These are phyloP conservation scores for Eulemur rufifrons DNA, from an alignment of 2,113 vertebrate species.

Conservation along the genomic window DNA sequence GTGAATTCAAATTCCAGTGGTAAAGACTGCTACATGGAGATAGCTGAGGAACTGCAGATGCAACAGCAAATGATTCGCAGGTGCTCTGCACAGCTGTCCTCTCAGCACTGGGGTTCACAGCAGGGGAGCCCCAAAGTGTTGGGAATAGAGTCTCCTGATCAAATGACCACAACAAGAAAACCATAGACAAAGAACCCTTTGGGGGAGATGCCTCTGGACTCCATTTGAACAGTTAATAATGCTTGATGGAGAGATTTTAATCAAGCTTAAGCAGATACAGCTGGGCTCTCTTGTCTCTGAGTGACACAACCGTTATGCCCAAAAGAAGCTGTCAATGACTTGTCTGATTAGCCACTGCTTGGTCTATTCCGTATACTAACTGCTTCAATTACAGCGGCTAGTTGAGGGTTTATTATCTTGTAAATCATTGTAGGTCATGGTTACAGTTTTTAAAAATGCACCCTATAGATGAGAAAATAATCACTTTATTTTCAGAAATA, in stretches of 20 bases:
- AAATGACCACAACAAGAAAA: conserved; percentile 9
- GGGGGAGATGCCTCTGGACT: background rate
- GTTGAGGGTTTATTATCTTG: background rate
- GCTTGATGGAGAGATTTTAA: background rate
- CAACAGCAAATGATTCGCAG: background rate
- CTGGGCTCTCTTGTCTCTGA: background rate
- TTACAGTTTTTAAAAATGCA: background rate
- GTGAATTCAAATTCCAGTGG: background rate
- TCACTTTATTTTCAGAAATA: conserved; percentile 20
- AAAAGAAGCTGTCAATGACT: background rate
- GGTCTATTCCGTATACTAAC: background rate
- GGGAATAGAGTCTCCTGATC: background rate
- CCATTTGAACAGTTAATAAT: background rate
- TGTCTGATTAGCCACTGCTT: background rate
- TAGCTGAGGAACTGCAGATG: background rate
- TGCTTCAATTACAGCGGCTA: background rate
- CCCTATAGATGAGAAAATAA: background rate
- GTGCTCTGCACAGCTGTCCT: background rate
- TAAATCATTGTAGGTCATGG: background rate
- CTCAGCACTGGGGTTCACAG: background rate
- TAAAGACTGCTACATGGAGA: background rate
- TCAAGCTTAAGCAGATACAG: conserved; percentile 35
- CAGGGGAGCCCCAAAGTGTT: background rate
- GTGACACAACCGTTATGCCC: background rate
- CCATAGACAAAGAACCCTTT: background rate